phyloP scores from a whole-genome alignment of 1,140 invertebrate genomes.

The Aphelinus atriplicis region DNA sequence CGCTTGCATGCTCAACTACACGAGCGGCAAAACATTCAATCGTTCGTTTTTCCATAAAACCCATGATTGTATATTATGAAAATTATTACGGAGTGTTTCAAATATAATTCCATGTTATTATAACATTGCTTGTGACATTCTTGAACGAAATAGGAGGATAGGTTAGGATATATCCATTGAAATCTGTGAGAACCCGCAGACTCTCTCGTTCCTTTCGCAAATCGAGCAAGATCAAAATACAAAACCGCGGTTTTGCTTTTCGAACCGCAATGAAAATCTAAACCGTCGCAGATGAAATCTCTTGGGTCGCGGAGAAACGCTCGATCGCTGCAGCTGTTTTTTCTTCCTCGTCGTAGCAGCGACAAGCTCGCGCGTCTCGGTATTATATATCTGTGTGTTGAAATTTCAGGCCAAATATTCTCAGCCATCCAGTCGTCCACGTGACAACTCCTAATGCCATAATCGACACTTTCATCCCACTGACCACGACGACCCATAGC shows the following conservation, averaged over 20 bases:
- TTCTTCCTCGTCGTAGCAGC: not conserved
- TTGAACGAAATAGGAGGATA: too few species aligned
- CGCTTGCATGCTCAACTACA: too few species aligned
- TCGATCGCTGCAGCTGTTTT: not conserved
- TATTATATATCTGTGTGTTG: too few species aligned
- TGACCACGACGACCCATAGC: slow-evolving; percentile 57
- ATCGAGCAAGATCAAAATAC: not conserved
- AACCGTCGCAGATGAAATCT: not conserved
- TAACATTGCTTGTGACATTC: too few species aligned
- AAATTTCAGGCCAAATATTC: slow-evolving; percentile 52
- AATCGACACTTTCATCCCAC: slow-evolving; percentile 56
- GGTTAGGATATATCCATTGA: too few species aligned
- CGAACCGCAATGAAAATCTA: slow-evolving; percentile 1
- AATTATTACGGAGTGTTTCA: too few species aligned
- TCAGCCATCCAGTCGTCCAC: slow-evolving; percentile 58
- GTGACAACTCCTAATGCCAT: slow-evolving; percentile 62
- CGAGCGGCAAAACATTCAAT: too few species aligned
- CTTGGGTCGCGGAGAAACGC: too few species aligned
- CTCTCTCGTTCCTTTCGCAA: not conserved
- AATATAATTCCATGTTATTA: too few species aligned
- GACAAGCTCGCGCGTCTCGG: not conserved
- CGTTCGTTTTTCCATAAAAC: too few species aligned
- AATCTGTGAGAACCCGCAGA: too few species aligned
- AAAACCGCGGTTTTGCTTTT: not conserved
- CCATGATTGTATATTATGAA: too few species aligned